Percentiles rank a stretch among this genome's conserved stretches.
Evolutionary conservation across 1,140 invertebrate species (phyloP).

Genomic region (Pseudomyrmex gracilis): DNA sequence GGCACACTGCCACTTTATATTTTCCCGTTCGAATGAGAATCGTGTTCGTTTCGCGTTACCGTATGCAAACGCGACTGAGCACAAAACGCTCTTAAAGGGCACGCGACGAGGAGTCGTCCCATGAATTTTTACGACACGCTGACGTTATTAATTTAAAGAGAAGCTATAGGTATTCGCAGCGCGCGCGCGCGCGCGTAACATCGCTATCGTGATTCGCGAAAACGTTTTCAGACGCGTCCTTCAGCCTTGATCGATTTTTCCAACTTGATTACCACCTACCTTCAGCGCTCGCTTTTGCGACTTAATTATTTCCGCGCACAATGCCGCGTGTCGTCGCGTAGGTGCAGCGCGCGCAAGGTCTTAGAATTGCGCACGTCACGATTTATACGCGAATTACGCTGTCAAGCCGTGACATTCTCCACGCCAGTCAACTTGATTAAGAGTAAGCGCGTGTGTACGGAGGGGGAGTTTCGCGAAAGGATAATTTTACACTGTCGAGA

Average conservation of each 20-base stretch:
- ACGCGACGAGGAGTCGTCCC: conserved; percentile 23
- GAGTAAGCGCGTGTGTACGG: background rate
- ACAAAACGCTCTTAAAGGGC: conserved; percentile 26
- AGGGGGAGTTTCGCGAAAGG: background rate
- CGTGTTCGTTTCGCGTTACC: conserved; percentile 40
- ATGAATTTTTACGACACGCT: conserved; percentile 48
- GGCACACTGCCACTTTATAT: conserved; percentile 52
- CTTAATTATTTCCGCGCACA: conserved; percentile 7
- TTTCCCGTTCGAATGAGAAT: conserved; percentile 27
- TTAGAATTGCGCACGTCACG: background rate
- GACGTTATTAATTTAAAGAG: conserved; percentile 37
- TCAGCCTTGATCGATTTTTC: background rate
- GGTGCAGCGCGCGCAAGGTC: background rate
- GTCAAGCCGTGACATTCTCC: conserved; percentile 16
- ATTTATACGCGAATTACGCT: conserved; percentile 25
- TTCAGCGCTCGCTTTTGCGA: background rate
- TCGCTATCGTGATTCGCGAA: conserved; percentile 5
- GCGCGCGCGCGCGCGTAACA: too few relatives aligned
- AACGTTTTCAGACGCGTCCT: background rate
- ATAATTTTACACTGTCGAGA: background rate
- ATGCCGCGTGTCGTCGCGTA: background rate
- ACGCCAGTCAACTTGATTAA: conserved; percentile 20
- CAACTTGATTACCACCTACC: background rate
- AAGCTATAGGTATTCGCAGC: background rate
- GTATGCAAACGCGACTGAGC: conserved; percentile 47